Evolutionary conservation across 1,140 invertebrate genomes (phyloP).

Genomic region (Temnothorax curvispinosus): DNA sequence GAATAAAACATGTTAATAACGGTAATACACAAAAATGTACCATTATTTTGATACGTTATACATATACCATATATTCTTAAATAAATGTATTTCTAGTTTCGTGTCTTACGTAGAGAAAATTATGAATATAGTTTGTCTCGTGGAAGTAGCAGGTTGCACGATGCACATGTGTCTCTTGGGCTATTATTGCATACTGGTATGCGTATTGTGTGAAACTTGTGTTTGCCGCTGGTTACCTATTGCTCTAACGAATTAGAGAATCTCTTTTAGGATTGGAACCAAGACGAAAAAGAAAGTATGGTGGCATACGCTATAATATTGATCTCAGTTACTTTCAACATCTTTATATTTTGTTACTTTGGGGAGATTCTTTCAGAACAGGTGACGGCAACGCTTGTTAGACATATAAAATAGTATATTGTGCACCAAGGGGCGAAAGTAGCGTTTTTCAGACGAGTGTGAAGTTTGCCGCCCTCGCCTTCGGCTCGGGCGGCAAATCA

Average conservation of each 20-base stretch:
- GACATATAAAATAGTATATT: not conserved
- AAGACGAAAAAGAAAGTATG: slow-evolving; percentile 32
- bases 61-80: not conserved
- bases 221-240: not conserved
- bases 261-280: slow-evolving; percentile 72
- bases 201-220: not conserved
- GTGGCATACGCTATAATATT: slow-evolving; percentile 60
- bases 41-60: not conserved
- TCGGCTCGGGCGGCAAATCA: too few species aligned
- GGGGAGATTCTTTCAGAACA: slow-evolving; percentile 74
- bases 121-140: slow-evolving; percentile 74
- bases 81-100: slow-evolving; percentile 69
- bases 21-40: not conserved
- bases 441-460: too few species aligned
- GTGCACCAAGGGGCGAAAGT: too few species aligned
- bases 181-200: slow-evolving; percentile 79
- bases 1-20: not conserved
- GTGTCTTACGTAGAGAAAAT: slow-evolving; percentile 72
- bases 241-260: not conserved
- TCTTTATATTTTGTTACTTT: slow-evolving; percentile 78
- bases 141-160: slow-evolving; percentile 78
- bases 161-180: slow-evolving; percentile 78
- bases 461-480: too few species aligned
- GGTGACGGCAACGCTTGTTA: slow-evolving; percentile 57
- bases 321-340: slow-evolving; percentile 73